phyloP scores from a whole-genome alignment of 2,113 vertebrate genomes.

The Circaetus gallicus region DNA sequence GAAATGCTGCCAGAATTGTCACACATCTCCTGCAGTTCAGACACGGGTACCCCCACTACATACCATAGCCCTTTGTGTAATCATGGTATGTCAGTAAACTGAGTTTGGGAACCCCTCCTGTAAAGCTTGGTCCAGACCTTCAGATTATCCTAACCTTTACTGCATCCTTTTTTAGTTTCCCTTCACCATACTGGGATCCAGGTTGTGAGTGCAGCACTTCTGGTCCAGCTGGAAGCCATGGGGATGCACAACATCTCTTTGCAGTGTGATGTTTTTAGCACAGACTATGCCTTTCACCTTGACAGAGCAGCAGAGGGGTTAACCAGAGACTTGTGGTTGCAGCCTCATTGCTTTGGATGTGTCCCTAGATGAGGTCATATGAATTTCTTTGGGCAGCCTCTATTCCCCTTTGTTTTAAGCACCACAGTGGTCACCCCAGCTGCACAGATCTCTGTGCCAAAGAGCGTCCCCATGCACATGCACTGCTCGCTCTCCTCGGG shows the following conservation, averaged over 20 bases:
- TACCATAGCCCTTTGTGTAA: background rate
- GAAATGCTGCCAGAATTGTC: background rate
- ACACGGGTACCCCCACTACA: background rate
- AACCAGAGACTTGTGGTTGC: constrained; percentile 4
- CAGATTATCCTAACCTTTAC: background rate
- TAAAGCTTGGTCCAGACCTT: background rate
- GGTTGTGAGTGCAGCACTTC: background rate
- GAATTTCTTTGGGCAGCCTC: constrained; percentile 12
- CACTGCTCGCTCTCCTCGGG: background rate
- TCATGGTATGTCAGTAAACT: background rate
- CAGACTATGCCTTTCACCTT: background rate
- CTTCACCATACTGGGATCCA: background rate
- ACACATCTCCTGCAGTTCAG: background rate
- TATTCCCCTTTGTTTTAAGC: constrained; percentile 47
- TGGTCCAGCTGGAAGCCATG: background rate
- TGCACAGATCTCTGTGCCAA: background rate
- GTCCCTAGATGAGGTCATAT: constrained; percentile 57
- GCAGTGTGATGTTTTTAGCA: background rate
- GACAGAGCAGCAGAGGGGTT: background rate
- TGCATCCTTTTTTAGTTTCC: background rate
- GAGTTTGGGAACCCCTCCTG: background rate
- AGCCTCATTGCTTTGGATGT: constrained; percentile 14
- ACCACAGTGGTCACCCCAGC: background rate
- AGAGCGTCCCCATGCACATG: background rate
- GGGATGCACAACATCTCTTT: background rate